Evolutionary conservation across 1,140 invertebrate species (phyloP), one percentile per base, ranked within the genome.

Genomic region (Drosophila kepulauana): DNA sequence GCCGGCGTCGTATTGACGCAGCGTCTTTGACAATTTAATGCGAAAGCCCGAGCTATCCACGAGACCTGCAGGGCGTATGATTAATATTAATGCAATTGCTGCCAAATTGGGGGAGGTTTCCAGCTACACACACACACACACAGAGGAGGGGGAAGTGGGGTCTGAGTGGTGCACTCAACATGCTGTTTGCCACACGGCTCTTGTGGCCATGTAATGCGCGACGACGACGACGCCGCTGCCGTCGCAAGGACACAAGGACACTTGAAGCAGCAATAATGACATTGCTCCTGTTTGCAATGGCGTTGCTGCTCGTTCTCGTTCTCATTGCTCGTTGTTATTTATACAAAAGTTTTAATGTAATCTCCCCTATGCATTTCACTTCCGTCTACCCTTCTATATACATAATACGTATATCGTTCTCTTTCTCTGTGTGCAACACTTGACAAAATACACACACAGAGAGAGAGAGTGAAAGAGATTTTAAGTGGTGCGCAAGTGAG

Each of bases 11-110:
- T 97, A 96, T 69, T 95, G 93, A 49, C 99, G 94, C 10, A 98
- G 93, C 20, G 93, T 95, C 75, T 94, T 93, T 0, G 96, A 96
- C n/a, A 97, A 89, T 77, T 96, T 94, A 67, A 99, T 95, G 69
- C 95, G 93, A 45, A 99, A 95, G 1, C 99, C 98, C 0, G 98
- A 99, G 79, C 95, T 97, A 92, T 99, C 98, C 5, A 98, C 93
- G 72, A 95, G 94, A 85, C 96, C 97, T 97, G 86, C 3, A 63
- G 38, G 56, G 62, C 48, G 62, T 64, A 54, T 64, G 62, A 64
- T 64, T 64, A 64, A 64, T 64, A 64, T 54, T 64, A 64, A 64
- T 64, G 62, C 62, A 64, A 64, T 64, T 64, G 62, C 48, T 64
- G 48, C 35, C 62, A 54, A 64, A 64, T 64, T 63, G 49, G 25